phyloP scores from a whole-genome alignment of 2,888 invertebrate genomes.

The Habrosyne pyritoides region DNA sequence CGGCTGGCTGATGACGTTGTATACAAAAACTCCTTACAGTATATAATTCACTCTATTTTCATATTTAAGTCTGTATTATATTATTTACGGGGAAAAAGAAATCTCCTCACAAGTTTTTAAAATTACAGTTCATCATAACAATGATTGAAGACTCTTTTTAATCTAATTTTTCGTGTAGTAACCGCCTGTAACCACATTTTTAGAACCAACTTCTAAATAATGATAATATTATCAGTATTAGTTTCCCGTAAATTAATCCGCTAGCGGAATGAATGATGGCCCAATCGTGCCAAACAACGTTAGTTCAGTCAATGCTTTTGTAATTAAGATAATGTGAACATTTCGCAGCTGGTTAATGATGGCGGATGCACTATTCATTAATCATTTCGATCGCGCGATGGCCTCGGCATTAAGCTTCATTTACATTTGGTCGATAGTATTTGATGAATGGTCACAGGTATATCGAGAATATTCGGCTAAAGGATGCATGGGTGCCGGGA shows the following conservation, averaged over 20 bases:
- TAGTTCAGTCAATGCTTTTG: slow-evolving; percentile 27
- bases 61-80: too few relatives aligned
- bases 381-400: slow-evolving; percentile 19
- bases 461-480: too few relatives aligned
- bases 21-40: too few relatives aligned
- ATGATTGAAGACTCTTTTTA: too few relatives aligned
- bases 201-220: background rate
- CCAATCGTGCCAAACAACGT: slow-evolving; percentile 6
- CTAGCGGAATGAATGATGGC: slow-evolving; percentile 13
- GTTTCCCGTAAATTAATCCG: background rate
- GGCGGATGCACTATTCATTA: slow-evolving; percentile 23
- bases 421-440: background rate
- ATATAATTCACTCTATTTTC: too few relatives aligned
- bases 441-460: background rate
- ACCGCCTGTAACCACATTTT: background rate
- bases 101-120: too few relatives aligned
- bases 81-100: too few relatives aligned
- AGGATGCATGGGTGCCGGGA: too few relatives aligned
- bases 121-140: too few relatives aligned
- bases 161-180: too few relatives aligned
- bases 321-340: slow-evolving; percentile 38
- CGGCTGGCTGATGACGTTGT: too few relatives aligned
- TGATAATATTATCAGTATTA: background rate
- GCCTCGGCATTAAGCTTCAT: background rate
- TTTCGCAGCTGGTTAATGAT: slow-evolving; percentile 31